Evolutionary conservation across 1,140 invertebrate species (phyloP).

Genomic region (Zeugodacus cucurbitae): DNA sequence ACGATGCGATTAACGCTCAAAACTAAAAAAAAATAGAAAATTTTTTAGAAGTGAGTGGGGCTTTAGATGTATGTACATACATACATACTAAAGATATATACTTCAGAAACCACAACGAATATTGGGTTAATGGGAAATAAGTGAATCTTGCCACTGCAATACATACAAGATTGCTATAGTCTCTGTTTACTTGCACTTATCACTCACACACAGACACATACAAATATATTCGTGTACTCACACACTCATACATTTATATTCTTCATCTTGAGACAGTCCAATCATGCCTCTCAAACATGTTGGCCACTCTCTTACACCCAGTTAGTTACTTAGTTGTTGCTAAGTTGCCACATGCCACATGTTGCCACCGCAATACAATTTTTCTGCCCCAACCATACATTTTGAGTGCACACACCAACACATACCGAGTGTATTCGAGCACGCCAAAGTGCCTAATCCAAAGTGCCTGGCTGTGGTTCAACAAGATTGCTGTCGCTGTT

Average conservation of each 20-base stretch:
- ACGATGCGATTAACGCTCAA: too few species aligned
- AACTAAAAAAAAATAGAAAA: not conserved
- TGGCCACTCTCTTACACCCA: not conserved
- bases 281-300: not conserved
- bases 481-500: not conserved
- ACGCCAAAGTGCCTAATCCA: slow-evolving; percentile 21
- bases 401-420: not conserved
- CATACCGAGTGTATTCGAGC: not conserved
- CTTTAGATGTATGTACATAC: not conserved
- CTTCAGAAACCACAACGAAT: not conserved
- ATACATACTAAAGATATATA: not conserved
- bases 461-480: not conserved
- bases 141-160: not conserved
- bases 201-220: not conserved
- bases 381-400: not conserved
- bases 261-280: not conserved
- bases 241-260: not conserved
- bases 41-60: not conserved
- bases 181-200: not conserved
- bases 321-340: slow-evolving; percentile 5
- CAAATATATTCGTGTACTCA: not conserved
- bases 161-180: not conserved
- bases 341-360: slow-evolving; percentile 7
- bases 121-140: slow-evolving; percentile 4
- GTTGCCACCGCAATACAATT: slow-evolving; percentile 15